Conservation (phyloP, 2,113 vertebrate genomes). For the Cyphomyrus plagiostoma region DNA sequence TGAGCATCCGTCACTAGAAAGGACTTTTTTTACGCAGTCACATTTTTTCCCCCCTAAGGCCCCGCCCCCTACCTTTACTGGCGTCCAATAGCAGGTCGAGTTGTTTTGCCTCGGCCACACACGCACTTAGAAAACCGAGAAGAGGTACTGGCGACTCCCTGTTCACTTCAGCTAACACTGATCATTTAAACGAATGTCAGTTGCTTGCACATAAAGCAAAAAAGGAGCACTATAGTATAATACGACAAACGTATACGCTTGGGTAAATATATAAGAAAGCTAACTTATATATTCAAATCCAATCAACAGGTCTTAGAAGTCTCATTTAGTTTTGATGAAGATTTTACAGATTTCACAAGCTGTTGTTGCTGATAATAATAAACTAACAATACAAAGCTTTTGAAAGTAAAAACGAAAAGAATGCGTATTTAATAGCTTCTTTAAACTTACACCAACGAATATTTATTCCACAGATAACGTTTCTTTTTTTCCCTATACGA, state of each 20-base stretch:
- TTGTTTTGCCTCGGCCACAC: slow-evolving; percentile 59
- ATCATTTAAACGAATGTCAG: slow-evolving; percentile 38
- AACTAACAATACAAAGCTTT: background rate
- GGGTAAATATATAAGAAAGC: background rate
- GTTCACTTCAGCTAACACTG: slow-evolving; percentile 43
- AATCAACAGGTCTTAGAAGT: background rate
- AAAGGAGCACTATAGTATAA: background rate
- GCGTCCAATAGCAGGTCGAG: slow-evolving; percentile 65
- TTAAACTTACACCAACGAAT: background rate
- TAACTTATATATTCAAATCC: background rate
- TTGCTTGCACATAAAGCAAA: slow-evolving; percentile 33
- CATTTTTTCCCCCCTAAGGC: slow-evolving; percentile 66
- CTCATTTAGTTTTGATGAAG: background rate
- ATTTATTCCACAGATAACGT: background rate
- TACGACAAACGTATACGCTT: background rate
- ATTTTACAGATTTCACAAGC: background rate
- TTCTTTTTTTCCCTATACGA: background rate
- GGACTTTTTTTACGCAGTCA: slow-evolving; percentile 85
- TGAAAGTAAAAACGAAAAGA: background rate
- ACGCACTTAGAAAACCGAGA: slow-evolving; percentile 37
- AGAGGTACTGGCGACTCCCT: slow-evolving; percentile 60
- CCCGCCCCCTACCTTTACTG: slow-evolving; percentile 55
- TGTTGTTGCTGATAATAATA: background rate
- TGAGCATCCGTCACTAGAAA: slow-evolving; percentile 87
- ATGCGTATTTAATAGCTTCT: background rate